Evolutionary conservation across 2,888 invertebrate genomes (phyloP), one percentile per base, ranked within the genome.

Genomic region (Nudaria mundana): DNA sequence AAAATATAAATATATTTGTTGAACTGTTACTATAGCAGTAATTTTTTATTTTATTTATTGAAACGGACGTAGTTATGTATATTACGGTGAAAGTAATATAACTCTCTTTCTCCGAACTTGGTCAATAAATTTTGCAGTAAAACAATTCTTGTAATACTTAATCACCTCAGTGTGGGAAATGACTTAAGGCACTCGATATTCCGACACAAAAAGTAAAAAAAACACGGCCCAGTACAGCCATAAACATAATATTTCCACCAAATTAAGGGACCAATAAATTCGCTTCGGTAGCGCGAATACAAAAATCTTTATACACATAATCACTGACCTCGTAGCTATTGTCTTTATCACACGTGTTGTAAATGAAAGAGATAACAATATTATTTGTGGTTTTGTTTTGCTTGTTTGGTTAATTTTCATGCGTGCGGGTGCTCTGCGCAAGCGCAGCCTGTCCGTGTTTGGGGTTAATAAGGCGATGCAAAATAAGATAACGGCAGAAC

Each of bases 381-480:
- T 15, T 43, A 54, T 35, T 51, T 44, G 42, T 52, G 32, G 40
- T 49, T 49, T 44, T 48, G 37, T 50, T 56, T 57, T 49, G 46
- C 37, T 30, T 47, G 42, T 39, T 29, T 25, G 40, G 44, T 56
- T 66, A 58, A 73, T 76, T 71, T 73, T 71, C 78, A 78, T 76
- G 74, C 66, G 66, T 54, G 56, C 63, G 56, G 44, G 42, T 52
- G 52, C 52, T 59, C 49, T 30, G 59, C 64, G 67, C 67, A 66
- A 50, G 59, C 64, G 67, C 67, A 66, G 51, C 46, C 40, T 43
- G 53, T 53, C 48, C 57, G 61, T 68, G 69, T 63, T 56, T 56
- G 33, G 59, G 55, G 63, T 68, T 76, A 76, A 76, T 75, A 78
- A 75, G 75, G 59, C 58, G 70, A 69, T 76, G 68, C 71, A 63